Evolutionary conservation across 2,113 vertebrate species (phyloP).

Genomic region (Gallinago jamesoni): DNA sequence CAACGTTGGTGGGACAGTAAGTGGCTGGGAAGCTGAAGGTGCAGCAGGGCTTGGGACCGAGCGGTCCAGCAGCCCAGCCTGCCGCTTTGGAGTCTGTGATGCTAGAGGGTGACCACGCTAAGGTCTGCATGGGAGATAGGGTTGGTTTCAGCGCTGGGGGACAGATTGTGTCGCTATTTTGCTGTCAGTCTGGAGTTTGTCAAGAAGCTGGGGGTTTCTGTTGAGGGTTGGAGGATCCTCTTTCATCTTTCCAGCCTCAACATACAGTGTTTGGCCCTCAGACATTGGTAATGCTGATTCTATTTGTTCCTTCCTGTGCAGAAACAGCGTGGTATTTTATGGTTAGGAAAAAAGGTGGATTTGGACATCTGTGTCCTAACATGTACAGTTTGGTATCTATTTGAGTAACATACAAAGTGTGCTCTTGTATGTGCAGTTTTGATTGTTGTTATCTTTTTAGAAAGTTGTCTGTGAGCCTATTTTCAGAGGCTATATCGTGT

Average conservation of each 20-base stretch:
- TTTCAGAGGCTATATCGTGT: background rate
- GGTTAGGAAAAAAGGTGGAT: background rate
- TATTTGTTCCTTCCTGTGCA: background rate
- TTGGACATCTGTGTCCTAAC: background rate
- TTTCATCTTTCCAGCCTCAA: background rate
- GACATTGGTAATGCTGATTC: background rate
- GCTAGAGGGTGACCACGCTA: background rate
- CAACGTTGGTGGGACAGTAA: background rate
- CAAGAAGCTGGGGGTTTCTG: background rate
- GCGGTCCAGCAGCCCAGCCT: background rate
- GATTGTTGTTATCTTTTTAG: background rate
- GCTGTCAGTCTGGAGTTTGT: background rate
- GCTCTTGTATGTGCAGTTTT: background rate
- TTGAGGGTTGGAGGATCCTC: background rate
- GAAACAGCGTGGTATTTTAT: background rate
- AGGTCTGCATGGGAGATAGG: background rate
- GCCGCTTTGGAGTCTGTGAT: background rate
- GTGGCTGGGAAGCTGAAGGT: background rate
- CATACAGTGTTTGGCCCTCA: background rate
- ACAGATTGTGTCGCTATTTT: background rate
- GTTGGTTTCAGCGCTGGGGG: rapidly evolving
- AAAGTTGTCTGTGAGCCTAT: background rate
- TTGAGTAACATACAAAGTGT: background rate
- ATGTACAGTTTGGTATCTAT: rapidly evolving
- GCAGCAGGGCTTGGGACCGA: background rate